Evolutionary conservation across 1,140 invertebrate genomes (phyloP).

Genomic region (Drosophila nikananu): DNA sequence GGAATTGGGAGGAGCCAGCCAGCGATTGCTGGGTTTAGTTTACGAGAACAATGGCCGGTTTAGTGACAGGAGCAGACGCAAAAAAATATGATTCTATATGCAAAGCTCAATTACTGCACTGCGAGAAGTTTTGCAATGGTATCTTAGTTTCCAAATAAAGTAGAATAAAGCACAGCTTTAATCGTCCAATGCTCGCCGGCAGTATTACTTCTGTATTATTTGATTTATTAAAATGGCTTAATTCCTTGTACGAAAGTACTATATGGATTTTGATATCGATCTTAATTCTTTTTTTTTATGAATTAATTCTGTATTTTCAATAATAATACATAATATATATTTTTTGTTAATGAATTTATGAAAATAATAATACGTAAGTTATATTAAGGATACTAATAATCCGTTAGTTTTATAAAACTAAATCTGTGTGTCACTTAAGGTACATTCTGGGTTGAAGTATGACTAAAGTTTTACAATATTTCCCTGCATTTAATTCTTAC

Average conservation of each 20-base stretch:
- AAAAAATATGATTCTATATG: conserved; percentile 67
- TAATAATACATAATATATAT: too few species aligned
- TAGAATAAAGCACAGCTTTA: background rate
- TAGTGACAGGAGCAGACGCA: conserved; percentile 48
- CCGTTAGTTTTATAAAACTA: too few species aligned
- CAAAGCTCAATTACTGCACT: conserved; percentile 63
- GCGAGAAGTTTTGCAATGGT: conserved; percentile 22
- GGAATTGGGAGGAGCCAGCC: conserved; percentile 39
- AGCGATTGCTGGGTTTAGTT: conserved; percentile 77
- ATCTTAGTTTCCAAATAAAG: background rate
- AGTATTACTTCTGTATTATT: too few species aligned
- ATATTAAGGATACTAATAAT: too few species aligned
- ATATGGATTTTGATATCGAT: background rate
- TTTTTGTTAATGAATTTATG: too few species aligned
- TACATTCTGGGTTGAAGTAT: too few species aligned
- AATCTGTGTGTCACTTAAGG: too few species aligned
- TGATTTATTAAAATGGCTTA: background rate
- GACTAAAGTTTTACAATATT: too few species aligned
- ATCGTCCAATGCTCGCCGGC: too few species aligned
- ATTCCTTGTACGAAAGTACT: too few species aligned
- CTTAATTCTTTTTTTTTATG: too few species aligned
- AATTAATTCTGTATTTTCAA: background rate
- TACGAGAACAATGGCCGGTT: conserved; percentile 73
- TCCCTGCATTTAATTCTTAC: background rate
- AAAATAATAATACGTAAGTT: too few species aligned